A percentile compares a stretch with the other conserved stretches of the same genome.
Conservation (phyloP, 2,797 vertebrate species). For the Acropternis orthonyx region DNA sequence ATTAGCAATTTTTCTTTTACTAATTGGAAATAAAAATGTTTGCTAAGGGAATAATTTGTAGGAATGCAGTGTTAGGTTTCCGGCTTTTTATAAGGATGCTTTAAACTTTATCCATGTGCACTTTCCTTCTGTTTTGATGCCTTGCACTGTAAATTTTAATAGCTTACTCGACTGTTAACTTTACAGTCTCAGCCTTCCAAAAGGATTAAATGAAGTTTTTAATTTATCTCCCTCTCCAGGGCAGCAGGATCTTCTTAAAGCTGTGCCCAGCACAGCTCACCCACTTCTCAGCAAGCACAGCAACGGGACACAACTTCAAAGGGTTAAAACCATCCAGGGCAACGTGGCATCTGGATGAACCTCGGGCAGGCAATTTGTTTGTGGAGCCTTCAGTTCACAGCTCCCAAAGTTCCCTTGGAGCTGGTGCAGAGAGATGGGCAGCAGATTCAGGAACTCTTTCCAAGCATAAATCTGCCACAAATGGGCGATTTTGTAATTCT, state of each 20-base stretch:
- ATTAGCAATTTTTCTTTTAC: slow-evolving; percentile 92
- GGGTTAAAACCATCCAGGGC: neutral
- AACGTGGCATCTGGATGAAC: slow-evolving; percentile 35
- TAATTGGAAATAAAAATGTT: slow-evolving; percentile 98
- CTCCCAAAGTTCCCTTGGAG: neutral
- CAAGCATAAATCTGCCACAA: neutral
- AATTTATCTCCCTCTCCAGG: slow-evolving; percentile 28
- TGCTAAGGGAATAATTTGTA: slow-evolving; percentile 77
- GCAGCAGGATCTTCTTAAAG: neutral
- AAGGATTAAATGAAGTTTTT: slow-evolving; percentile 47
- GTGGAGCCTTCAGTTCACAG: slow-evolving; percentile 16
- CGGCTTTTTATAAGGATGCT: slow-evolving; percentile 59
- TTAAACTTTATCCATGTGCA: slow-evolving; percentile 32
- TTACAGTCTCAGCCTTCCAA: slow-evolving; percentile 34
- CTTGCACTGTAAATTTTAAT: slow-evolving; percentile 36
- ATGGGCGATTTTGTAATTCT: fast-evolving
- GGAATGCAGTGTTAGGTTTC: slow-evolving; percentile 75
- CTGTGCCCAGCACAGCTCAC: neutral
- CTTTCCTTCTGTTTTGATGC: slow-evolving; percentile 58
- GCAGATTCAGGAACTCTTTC: neutral
- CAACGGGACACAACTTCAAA: neutral
- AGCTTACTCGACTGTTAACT: slow-evolving; percentile 56
- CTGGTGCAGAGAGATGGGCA: neutral
- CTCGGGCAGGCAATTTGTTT: slow-evolving; percentile 20
- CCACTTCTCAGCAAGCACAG: neutral